Percentiles rank a stretch among this genome's conserved stretches.
Evolutionary conservation across 2,888 invertebrate genomes (phyloP).

Genomic region (Mesorhabditis belari): DNA sequence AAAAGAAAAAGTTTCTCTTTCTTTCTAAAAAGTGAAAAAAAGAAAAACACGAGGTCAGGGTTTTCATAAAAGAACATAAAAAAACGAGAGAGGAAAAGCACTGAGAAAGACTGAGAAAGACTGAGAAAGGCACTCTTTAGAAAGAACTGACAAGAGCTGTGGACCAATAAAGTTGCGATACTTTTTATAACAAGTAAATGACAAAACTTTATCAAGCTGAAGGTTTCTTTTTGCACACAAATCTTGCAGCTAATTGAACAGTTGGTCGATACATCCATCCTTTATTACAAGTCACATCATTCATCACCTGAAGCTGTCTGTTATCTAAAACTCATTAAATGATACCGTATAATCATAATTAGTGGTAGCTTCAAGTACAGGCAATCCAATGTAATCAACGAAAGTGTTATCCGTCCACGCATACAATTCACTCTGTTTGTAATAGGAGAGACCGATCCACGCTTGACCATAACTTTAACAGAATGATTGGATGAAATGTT

Average conservation of each 20-base stretch:
- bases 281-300: background rate
- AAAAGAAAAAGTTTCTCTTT: too few species aligned
- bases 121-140: too few species aligned
- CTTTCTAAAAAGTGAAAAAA: too few species aligned
- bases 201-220: background rate
- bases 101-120: too few species aligned
- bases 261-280: background rate
- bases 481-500: background rate
- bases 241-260: background rate
- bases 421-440: background rate
- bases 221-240: background rate
- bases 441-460: background rate
- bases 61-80: too few species aligned
- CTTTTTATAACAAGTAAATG: background rate
- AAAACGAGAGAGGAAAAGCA: too few species aligned
- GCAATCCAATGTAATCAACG: background rate
- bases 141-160: too few species aligned
- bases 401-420: background rate
- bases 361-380: background rate
- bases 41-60: too few species aligned
- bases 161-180: too few species aligned
- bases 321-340: background rate
- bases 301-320: background rate
- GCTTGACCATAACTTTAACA: background rate
- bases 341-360: background rate